Evolutionary conservation across 2,797 vertebrate species (phyloP).

Genomic region (Platalea minor): DNA sequence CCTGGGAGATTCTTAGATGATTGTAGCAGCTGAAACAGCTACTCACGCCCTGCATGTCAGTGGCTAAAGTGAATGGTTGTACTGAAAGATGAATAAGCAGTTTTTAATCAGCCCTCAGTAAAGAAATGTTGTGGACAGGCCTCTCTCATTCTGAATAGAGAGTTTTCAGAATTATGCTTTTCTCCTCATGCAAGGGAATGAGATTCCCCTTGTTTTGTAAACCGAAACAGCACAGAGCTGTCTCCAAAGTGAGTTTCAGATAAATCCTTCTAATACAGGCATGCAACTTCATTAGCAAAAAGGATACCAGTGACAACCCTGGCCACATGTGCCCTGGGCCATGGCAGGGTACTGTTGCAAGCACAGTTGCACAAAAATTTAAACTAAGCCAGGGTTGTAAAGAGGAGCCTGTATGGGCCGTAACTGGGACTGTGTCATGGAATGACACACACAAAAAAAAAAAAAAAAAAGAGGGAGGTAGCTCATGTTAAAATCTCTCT

Average conservation of each 20-base stretch:
- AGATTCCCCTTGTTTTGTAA: neutral
- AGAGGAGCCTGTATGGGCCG: too few species aligned
- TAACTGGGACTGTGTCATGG: too few species aligned
- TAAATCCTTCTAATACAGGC: neutral
- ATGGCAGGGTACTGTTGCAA: neutral
- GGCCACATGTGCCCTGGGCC: fast-evolving
- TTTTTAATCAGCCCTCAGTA: neutral
- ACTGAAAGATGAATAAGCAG: neutral
- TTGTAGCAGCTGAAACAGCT: neutral
- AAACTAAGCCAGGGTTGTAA: neutral
- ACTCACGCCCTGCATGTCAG: neutral
- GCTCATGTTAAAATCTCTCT: neutral
- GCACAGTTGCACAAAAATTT: neutral
- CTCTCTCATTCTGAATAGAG: neutral
- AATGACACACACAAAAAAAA: neutral
- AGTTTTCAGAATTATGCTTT: neutral
- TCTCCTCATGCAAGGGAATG: neutral
- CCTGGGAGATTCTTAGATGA: neutral
- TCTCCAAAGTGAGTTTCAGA: neutral
- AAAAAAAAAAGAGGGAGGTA: neutral
- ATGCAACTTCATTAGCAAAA: neutral
- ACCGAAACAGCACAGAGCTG: neutral
- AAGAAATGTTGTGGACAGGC: neutral
- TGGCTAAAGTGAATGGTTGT: neutral
- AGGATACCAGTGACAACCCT: neutral